These are phyloP conservation scores for Haemorhous mexicanus DNA, from an alignment of 2,113 vertebrate genomes.

Conservation along the genomic window DNA sequence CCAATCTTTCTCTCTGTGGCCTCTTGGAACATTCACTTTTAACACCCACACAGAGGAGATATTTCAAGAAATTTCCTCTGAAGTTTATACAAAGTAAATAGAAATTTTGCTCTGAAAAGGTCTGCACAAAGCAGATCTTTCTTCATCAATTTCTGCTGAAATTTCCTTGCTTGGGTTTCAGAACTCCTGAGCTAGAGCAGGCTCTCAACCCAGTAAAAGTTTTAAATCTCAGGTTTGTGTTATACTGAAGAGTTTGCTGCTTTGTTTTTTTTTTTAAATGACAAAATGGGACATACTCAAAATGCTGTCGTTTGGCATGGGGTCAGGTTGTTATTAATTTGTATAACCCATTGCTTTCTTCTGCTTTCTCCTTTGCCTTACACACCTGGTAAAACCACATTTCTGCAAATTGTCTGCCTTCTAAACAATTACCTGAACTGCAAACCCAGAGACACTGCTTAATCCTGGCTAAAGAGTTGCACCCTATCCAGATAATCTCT, in stretches of 20 bases:
- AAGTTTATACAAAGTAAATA: constrained; percentile 80
- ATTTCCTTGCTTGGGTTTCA: neutral
- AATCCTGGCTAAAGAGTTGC: neutral
- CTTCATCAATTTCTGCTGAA: constrained; percentile 18
- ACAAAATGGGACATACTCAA: neutral
- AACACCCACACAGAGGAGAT: constrained; percentile 75
- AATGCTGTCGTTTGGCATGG: neutral
- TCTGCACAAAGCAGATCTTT: constrained; percentile 71
- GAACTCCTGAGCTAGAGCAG: neutral
- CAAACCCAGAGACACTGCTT: neutral
- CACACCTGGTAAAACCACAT: neutral
- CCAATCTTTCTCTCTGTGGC: constrained; percentile 74
- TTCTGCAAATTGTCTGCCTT: neutral
- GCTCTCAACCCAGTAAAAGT: neutral
- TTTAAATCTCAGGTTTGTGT: neutral
- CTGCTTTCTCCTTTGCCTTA: neutral
- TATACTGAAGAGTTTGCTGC: neutral
- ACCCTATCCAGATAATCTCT: neutral
- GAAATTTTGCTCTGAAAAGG: constrained; percentile 53
- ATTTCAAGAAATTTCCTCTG: constrained; percentile 76
- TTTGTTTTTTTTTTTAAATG: neutral
- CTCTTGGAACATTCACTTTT: constrained; percentile 74
- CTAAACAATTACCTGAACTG: neutral
- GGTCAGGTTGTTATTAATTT: neutral
- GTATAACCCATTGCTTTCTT: neutral